Base-by-base conservation (phyloP, 2,113 vertebrate genomes). In the Cyanoderma ruficeps region DNA sequence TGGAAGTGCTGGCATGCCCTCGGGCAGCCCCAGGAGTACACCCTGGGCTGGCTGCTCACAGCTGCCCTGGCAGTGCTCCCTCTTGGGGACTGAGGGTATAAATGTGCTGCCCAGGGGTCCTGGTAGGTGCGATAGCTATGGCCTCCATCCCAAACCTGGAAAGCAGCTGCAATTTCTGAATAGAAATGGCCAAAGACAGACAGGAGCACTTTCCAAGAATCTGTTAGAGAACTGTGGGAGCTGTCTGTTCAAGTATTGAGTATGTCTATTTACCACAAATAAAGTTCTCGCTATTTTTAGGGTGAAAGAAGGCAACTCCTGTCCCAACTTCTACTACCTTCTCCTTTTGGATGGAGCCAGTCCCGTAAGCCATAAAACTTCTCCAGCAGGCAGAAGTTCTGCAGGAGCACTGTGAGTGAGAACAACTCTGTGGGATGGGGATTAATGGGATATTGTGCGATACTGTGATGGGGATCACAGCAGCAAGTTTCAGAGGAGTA, bases 371-470 rank as follows among this genome's bases (percentile, higher is more conserved):
- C 28, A 24, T n/a, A 74, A 41, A 57, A n/a, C 28, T 30, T 27
- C 23, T 49, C 10, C 17, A 57, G 23, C n/a, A 41, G 13, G 33
- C 25, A 19, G 47, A 78, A 63, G 25, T 39, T 46, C 22, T 78
- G 56, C 6, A 82, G 24, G 16, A 8, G 4, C 25, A 7, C 19
- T 64, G 23, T 13, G 33, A 65, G 13, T 37, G 21, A 65, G 41
- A 55, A 27, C 33, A 41, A 0, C 1, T 1, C 30, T 9, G 0
- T 31, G 57, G 27, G 71, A 21, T 63, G 24, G 24, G 64, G 39
- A 56, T 33, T 10, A 44, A 8, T 12, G 13, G 22, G 20, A 1
- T 37, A 37, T 37, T 37, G 15, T 37, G 15, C 37, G 23, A 18
- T 17, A 12, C 20, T n/a, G 57, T 3, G 6, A 27, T 49, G 46